phyloP scores from a whole-genome alignment of 1,140 invertebrate genomes.

The Lucilia sericata region DNA sequence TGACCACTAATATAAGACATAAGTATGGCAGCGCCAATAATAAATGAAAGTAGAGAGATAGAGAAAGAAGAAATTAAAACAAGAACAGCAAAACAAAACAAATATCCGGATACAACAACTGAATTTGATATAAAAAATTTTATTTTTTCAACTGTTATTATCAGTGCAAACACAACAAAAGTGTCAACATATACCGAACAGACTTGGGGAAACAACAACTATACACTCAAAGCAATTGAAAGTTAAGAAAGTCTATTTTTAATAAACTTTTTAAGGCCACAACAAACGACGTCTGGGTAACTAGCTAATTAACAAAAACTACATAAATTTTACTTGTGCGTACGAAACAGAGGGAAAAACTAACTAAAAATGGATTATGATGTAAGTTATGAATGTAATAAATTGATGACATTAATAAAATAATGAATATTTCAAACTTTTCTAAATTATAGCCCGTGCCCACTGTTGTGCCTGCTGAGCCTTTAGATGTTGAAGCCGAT shows the following conservation, averaged over 20 bases:
- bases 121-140: not conserved
- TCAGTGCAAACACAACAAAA: not conserved
- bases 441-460: constrained; percentile 69
- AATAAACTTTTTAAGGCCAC: not conserved
- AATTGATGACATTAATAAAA: not conserved
- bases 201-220: too few relatives aligned
- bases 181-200: not conserved
- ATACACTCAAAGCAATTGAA: too few relatives aligned
- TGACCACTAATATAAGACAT: not conserved
- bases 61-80: not conserved
- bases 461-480: constrained; percentile 72
- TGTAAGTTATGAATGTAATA: constrained; percentile 28
- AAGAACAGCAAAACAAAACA: not conserved
- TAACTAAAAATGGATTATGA: constrained; percentile 35
- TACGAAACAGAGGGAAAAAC: not conserved
- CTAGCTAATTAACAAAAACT: too few relatives aligned
- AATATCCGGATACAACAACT: not conserved
- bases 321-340: too few relatives aligned
- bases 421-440: not conserved
- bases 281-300: not conserved
- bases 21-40: not conserved
- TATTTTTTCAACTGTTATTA: not conserved
- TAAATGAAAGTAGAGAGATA: not conserved
- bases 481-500: constrained; percentile 77
- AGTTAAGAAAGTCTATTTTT: too few relatives aligned